Conservation (phyloP, 2,888 invertebrate genomes). For the Mantis religiosa region DNA sequence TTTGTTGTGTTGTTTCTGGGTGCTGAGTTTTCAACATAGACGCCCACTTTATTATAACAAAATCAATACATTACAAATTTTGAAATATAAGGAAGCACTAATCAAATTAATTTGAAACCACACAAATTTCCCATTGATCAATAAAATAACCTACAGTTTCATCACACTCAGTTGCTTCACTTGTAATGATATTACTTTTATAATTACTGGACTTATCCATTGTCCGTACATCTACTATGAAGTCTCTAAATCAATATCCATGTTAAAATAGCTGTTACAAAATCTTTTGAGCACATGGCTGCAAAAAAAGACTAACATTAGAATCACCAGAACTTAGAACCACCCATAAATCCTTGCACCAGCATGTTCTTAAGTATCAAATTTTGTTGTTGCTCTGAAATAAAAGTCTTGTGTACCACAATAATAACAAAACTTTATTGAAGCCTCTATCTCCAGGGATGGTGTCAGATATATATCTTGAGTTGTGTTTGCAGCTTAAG, state of each 20-base stretch:
- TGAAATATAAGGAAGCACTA: neutral
- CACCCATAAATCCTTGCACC: slow-evolving; percentile 28
- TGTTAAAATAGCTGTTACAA: slow-evolving; percentile 73
- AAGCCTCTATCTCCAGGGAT: slow-evolving; percentile 31
- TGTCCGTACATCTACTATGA: slow-evolving; percentile 87
- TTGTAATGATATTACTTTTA: slow-evolving; percentile 91
- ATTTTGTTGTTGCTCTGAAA: slow-evolving; percentile 18
- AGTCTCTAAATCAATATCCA: slow-evolving; percentile 80
- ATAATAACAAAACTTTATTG: slow-evolving; percentile 36
- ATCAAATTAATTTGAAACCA: neutral
- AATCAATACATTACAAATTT: neutral
- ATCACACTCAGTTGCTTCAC: slow-evolving; percentile 59
- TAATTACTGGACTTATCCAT: slow-evolving; percentile 99
- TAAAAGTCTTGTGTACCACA: slow-evolving; percentile 33
- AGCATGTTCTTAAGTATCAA: slow-evolving; percentile 34
- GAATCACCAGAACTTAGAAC: slow-evolving; percentile 58
- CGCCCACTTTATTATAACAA: neutral
- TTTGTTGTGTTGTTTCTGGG: neutral
- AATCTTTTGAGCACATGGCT: slow-evolving; percentile 87
- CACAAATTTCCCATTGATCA: neutral
- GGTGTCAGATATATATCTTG: neutral
- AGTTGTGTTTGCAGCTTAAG: neutral
- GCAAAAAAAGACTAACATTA: slow-evolving; percentile 84
- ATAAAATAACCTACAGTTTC: neutral
- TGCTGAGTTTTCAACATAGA: neutral